Conservation (phyloP, 2,113 vertebrate species). For the Albula goreensis region DNA sequence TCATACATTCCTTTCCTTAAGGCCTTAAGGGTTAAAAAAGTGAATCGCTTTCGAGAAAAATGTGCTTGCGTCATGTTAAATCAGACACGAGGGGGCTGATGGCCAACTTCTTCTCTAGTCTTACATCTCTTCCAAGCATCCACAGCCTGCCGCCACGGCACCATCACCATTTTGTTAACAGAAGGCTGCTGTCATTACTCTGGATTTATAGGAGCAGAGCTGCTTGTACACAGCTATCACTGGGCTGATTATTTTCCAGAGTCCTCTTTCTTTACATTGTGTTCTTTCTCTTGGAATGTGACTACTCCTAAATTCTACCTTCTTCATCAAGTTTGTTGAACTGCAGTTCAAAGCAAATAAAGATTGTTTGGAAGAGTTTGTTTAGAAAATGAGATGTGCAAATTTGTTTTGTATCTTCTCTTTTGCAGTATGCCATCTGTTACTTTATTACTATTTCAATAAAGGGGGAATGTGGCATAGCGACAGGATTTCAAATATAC, state of each 20-base stretch:
- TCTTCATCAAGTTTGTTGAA: no score
- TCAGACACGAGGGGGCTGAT: slow-evolving; percentile 13
- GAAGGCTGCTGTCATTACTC: slow-evolving; percentile 53
- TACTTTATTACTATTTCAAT: no score
- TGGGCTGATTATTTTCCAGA: neutral
- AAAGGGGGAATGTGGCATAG: no score
- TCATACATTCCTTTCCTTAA: neutral
- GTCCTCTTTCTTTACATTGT: no score
- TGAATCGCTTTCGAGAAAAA: neutral
- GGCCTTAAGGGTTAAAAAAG: neutral
- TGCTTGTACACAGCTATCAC: slow-evolving; percentile 46
- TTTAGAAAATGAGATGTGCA: no score
- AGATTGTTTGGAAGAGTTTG: no score
- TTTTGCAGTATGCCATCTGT: no score
- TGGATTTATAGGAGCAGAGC: slow-evolving; percentile 59
- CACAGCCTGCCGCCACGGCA: slow-evolving; percentile 52
- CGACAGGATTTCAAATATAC: no score
- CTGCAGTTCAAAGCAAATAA: no score
- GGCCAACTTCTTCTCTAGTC: slow-evolving; percentile 26
- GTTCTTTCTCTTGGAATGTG: neutral
- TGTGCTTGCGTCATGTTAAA: slow-evolving; percentile 1
- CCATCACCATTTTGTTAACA: slow-evolving; percentile 57
- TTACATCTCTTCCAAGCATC: slow-evolving; percentile 24
- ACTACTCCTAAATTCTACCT: neutral
- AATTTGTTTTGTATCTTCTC: no score